A percentile compares a stretch with the other conserved stretches of the same genome.
Evolutionary conservation across 2,888 invertebrate genomes (phyloP).

Genomic region (Yponomeuta evonymella): DNA sequence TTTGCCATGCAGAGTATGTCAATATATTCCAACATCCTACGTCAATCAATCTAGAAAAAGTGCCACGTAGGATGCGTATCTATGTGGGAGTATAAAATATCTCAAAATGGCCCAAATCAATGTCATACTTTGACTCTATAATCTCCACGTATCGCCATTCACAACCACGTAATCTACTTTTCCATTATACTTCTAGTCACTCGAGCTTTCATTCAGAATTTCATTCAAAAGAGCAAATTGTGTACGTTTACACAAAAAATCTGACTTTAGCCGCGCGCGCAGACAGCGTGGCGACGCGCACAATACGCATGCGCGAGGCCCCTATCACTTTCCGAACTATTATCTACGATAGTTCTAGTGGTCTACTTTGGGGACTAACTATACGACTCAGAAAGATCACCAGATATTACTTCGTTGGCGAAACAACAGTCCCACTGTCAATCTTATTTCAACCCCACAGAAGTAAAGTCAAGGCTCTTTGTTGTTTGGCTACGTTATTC

Average conservation of each 20-base stretch:
- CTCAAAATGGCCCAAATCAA: neutral
- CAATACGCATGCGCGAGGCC: constrained; percentile 4
- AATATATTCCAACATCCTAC: too few species aligned
- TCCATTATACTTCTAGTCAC: neutral
- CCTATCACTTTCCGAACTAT: neutral
- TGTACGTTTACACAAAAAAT: constrained; percentile 29
- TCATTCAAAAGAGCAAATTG: neutral
- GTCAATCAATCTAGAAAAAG: too few species aligned
- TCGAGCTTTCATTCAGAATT: neutral
- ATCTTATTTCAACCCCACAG: neutral
- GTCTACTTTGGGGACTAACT: neutral
- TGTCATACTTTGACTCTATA: neutral
- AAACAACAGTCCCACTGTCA: neutral
- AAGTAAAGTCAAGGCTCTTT: neutral
- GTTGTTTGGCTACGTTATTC: neutral
- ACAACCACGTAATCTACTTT: neutral
- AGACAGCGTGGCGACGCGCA: constrained; percentile 65
- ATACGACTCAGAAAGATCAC: neutral
- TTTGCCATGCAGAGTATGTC: too few species aligned
- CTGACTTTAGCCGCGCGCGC: constrained; percentile 25
- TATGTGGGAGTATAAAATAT: too few species aligned
- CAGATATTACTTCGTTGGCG: neutral
- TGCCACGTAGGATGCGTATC: too few species aligned
- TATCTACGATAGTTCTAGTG: neutral
- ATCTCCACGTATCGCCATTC: neutral